Base-by-base conservation (phyloP, 1,140 invertebrate species). In the Bombyx mandarina region DNA sequence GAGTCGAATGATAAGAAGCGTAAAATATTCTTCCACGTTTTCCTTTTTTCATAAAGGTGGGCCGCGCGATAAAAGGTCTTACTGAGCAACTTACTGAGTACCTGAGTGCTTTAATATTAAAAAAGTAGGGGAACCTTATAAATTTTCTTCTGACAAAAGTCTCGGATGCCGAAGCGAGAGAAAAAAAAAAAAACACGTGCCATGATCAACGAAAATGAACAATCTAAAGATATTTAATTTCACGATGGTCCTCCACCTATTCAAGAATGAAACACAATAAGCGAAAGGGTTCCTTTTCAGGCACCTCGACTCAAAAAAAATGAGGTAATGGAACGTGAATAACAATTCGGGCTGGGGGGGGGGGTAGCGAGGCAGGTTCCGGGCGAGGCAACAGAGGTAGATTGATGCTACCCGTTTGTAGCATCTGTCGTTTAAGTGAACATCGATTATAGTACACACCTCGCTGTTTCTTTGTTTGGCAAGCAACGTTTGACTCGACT, bases 301-400 rank as follows among this genome's bases (percentile, higher is more conserved):
- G 68, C 74, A 82, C 75, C 78, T 83, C 69, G 74, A 66, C 69
- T 78, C 77, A 82, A 86, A 86, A 86, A 86, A 86, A 86, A 80
- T 86, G 79, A 82, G 79, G 79, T 86, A 86, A 82, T 86, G 82
- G 79, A 79, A 84, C 79, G 82, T 80, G 82, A 86, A 86, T 86
- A 86, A 86, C 81, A 86, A 86, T 86, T 86, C 72, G 73, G 75
- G 74, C 73, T 67, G 71, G 63, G 58, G 63, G 71, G 62, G 74
- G 71, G 68, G 54, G 62, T n/a, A n/a, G 3, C 43, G 52, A 10
- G 43, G 52, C 22, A n/a, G 52, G 68, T 67, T 66, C 70, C 65
- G 69, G 76, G 69, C 54, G 58, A 71, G 70, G 68, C 66, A 66
- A 65, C 72, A 68, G 58, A 71, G 68, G 71, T 77, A 82, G 82